phyloP scores from a whole-genome alignment of 2,113 vertebrate species.

The Caracal caracal region DNA sequence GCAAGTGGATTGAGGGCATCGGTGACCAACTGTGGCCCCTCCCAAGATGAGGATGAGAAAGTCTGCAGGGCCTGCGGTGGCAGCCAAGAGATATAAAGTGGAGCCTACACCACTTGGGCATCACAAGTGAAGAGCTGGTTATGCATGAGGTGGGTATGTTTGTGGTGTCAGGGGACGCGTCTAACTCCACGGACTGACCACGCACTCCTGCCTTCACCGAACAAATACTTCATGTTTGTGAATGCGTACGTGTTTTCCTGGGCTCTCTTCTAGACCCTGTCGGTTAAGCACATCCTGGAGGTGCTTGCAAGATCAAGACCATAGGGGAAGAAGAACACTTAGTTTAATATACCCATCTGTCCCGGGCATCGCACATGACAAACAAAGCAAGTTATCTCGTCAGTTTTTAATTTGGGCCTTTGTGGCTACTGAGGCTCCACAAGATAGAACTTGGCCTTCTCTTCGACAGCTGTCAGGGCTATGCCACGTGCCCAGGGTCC shows the following conservation, averaged over 20 bases:
- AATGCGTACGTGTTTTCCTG: neutral
- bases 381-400: neutral
- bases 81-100: neutral
- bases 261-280: neutral
- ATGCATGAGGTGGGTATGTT: neutral
- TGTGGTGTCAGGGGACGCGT: neutral
- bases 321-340: neutral
- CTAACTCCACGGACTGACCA: neutral
- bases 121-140: neutral
- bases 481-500: neutral
- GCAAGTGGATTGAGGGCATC: neutral
- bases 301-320: neutral
- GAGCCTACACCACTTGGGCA: neutral
- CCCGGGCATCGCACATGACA: neutral
- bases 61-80: neutral
- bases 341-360: neutral
- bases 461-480: neutral
- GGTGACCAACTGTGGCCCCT: neutral
- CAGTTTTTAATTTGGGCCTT: conserved; percentile 4
- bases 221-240: neutral
- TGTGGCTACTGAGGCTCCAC: neutral
- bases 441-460: neutral
- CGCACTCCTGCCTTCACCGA: neutral
- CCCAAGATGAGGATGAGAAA: neutral
- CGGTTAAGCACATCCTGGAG: conserved; percentile 19